Evolutionary conservation across 2,888 invertebrate species (phyloP).

Genomic region (Hypolimnas misippus): DNA sequence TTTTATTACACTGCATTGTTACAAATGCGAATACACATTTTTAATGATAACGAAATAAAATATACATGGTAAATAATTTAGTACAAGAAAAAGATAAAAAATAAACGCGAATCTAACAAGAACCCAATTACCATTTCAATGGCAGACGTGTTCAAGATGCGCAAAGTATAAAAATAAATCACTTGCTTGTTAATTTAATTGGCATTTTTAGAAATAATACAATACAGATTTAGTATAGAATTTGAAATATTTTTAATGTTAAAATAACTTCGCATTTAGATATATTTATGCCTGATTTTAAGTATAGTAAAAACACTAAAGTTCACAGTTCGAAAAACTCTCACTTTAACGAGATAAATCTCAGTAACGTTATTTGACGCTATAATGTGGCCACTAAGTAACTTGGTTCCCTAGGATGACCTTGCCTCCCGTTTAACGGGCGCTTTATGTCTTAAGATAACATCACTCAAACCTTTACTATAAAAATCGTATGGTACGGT

Average conservation of each 20-base stretch:
- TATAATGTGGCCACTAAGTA: too few species aligned
- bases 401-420: too few species aligned
- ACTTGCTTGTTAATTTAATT: constrained; percentile 2
- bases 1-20: not conserved
- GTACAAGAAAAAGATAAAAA: not conserved
- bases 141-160: constrained; percentile 15
- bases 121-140: not conserved
- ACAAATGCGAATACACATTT: not conserved
- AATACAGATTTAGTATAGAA: not conserved
- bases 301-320: too few species aligned
- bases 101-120: not conserved
- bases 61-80: not conserved
- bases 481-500: too few species aligned
- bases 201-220: not conserved
- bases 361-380: too few species aligned
- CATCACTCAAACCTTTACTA: too few species aligned
- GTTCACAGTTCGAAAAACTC: too few species aligned
- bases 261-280: too few species aligned
- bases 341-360: too few species aligned
- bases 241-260: not conserved
- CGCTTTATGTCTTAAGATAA: too few species aligned
- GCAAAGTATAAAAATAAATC: constrained; percentile 6
- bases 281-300: too few species aligned
- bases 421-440: too few species aligned
- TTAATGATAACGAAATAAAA: not conserved